These are phyloP conservation scores for Mirza zaza DNA, from an alignment of 2,113 vertebrate genomes.

Conservation along the genomic window DNA sequence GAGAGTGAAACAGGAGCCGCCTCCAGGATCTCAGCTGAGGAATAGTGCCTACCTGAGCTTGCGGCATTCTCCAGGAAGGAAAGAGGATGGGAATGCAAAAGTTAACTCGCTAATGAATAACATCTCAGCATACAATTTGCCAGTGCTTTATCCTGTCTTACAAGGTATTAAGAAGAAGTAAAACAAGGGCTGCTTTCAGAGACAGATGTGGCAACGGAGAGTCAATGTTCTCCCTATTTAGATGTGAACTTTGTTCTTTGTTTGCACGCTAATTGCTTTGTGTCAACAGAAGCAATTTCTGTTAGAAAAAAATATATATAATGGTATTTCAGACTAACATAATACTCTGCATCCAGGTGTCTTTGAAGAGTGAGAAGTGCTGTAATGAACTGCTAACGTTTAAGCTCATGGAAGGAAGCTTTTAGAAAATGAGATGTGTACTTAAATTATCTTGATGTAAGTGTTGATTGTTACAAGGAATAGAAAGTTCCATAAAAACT, in stretches of 20 bases:
- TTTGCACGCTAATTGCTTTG: conserved; percentile 77
- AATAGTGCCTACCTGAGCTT: not conserved
- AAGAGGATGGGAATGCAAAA: not conserved
- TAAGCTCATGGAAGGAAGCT: conserved; percentile 67
- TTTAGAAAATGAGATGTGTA: conserved; percentile 75
- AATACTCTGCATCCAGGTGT: conserved; percentile 73
- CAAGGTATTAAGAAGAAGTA: not conserved
- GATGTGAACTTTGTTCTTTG: conserved; percentile 77
- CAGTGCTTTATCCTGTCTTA: not conserved
- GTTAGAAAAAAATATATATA: conserved; percentile 74
- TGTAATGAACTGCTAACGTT: conserved; percentile 74
- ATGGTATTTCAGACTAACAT: conserved; percentile 28
- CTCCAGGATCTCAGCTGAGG: not conserved
- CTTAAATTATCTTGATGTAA: not conserved
- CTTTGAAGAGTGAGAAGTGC: conserved; percentile 72
- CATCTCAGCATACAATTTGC: not conserved
- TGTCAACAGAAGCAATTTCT: conserved; percentile 78
- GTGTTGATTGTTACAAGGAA: not conserved
- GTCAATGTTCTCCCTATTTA: conserved; percentile 60
- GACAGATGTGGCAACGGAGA: conserved; percentile 60
- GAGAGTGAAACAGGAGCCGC: not conserved
- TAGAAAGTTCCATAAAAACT: not conserved
- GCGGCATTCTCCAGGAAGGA: not conserved
- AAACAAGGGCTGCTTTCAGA: not conserved
- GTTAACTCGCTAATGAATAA: not conserved